These are phyloP conservation scores for Orchesella flavescens DNA, from an alignment of 2,888 invertebrate genomes.

Conservation along the genomic window DNA sequence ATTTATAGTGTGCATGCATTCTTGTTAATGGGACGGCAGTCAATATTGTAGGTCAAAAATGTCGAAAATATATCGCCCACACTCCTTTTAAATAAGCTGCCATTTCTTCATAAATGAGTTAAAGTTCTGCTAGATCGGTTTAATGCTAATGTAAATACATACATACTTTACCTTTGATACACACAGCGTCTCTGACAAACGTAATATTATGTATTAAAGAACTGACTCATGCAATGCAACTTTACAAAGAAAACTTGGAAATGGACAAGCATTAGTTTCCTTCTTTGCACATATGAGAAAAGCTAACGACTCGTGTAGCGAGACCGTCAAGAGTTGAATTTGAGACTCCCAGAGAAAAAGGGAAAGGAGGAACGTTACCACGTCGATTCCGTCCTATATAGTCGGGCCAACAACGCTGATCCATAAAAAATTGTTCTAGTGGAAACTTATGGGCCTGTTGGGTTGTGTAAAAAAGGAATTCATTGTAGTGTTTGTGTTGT, in stretches of 20 bases:
- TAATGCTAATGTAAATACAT: too few relatives aligned
- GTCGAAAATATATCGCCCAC: not conserved
- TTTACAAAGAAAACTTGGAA: not conserved
- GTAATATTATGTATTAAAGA: too few relatives aligned
- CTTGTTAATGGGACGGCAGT: not conserved
- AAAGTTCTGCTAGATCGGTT: too few relatives aligned
- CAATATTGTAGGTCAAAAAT: not conserved
- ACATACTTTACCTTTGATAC: too few relatives aligned
- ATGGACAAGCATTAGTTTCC: not conserved
- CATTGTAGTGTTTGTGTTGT: too few relatives aligned
- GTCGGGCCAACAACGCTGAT: too few relatives aligned
- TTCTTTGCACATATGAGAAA: not conserved
- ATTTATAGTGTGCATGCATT: not conserved
- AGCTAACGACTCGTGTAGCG: constrained; percentile 21
- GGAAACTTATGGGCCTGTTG: not conserved
- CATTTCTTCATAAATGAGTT: too few relatives aligned
- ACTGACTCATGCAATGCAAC: too few relatives aligned
- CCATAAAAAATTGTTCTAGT: not conserved
- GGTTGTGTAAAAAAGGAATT: not conserved
- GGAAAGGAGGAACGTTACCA: too few relatives aligned
- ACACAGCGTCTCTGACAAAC: too few relatives aligned
- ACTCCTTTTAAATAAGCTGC: not conserved
- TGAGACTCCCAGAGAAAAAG: not conserved
- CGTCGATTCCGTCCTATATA: too few relatives aligned
- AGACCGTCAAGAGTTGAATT: not conserved